phyloP scores from a whole-genome alignment of 1,140 invertebrate species.

The Caerostris darwini region DNA sequence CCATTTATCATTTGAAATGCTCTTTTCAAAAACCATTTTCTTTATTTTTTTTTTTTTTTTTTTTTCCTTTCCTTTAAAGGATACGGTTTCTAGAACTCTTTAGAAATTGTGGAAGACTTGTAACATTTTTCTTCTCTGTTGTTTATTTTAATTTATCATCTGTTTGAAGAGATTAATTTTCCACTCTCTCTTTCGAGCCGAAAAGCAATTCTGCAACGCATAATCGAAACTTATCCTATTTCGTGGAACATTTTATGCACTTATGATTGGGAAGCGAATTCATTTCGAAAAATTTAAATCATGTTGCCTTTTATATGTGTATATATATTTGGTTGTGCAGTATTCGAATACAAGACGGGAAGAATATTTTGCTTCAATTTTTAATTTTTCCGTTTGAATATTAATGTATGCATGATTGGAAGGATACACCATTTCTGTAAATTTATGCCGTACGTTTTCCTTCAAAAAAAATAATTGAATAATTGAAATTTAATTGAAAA shows the following conservation, averaged over 20 bases:
- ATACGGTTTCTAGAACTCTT: not conserved
- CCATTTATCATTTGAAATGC: not conserved
- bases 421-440: too few species aligned
- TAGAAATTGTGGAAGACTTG: not conserved
- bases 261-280: not conserved
- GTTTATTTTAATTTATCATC: not conserved
- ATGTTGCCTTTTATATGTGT: not conserved
- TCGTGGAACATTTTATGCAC: conserved; percentile 5
- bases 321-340: not conserved
- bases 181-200: not conserved
- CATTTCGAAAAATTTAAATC: not conserved
- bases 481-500: too few species aligned
- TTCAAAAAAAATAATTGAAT: too few species aligned
- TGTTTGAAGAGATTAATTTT: not conserved
- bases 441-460: too few species aligned
- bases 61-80: not conserved
- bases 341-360: not conserved
- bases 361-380: not conserved
- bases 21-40: not conserved
- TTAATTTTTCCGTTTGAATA: too few species aligned
- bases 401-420: too few species aligned
- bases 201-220: not conserved
- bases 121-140: not conserved
- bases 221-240: conserved; percentile 6
- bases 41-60: not conserved